These are phyloP conservation scores for Candoia aspera DNA, from an alignment of 2,113 vertebrate genomes.

Conservation along the genomic window DNA sequence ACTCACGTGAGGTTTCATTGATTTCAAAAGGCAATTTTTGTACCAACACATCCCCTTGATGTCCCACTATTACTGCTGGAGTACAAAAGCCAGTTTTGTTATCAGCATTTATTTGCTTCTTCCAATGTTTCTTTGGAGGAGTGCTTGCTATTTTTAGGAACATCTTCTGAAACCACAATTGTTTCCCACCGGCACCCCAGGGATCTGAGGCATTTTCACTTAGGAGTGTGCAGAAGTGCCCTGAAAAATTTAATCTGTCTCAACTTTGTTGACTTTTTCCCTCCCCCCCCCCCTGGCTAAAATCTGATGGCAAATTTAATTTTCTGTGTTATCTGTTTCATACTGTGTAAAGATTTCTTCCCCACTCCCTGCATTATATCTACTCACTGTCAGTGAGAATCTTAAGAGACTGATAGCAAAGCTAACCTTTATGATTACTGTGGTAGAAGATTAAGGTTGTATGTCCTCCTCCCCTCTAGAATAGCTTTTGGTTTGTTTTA, in stretches of 20 bases:
- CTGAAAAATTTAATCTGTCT: too few species aligned
- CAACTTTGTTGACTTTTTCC: too few species aligned
- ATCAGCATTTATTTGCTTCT: neutral
- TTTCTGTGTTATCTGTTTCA: neutral
- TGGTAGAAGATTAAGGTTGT: too few species aligned
- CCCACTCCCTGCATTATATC: neutral
- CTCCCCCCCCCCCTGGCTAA: neutral
- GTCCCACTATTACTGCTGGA: neutral
- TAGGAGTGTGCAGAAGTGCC: too few species aligned
- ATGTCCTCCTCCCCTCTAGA: neutral
- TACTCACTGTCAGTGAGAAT: neutral
- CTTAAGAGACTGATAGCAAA: neutral
- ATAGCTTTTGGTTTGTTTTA: neutral
- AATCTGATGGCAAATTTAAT: neutral
- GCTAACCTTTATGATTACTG: neutral
- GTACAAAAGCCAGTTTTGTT: slow-evolving; percentile 30
- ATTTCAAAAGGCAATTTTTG: slow-evolving; percentile 32
- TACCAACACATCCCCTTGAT: neutral
- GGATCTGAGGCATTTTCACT: too few species aligned
- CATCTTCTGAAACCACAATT: neutral
- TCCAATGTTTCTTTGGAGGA: neutral
- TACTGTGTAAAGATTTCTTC: neutral
- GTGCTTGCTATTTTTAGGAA: slow-evolving; percentile 14
- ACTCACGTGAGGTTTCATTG: neutral
- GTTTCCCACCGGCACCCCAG: too few species aligned